Percentiles rank a stretch among this genome's conserved stretches.
Evolutionary conservation across 2,888 invertebrate genomes (phyloP).

Genomic region (Tetanocera ferruginea): DNA sequence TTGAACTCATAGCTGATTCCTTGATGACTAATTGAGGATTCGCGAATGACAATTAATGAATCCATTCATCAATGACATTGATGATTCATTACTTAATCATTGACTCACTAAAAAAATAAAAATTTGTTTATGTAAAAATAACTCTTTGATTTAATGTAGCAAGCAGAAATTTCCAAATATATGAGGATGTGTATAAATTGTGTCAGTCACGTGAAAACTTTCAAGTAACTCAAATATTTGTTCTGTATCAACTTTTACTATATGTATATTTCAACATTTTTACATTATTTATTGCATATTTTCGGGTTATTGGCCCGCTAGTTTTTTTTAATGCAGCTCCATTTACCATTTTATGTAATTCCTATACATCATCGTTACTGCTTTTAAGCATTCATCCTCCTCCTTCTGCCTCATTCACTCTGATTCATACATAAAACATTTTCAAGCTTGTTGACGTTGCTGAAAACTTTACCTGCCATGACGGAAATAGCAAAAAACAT

Average conservation of each 20-base stretch:
- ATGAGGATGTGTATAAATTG: no score
- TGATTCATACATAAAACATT: conserved; percentile 29
- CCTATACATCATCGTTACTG: neutral
- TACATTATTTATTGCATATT: conserved; percentile 3
- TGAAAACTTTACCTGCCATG: neutral
- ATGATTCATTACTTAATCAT: no score
- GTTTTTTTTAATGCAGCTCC: neutral
- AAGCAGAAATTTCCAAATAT: no score
- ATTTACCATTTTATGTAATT: conserved; percentile 1
- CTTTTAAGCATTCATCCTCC: neutral
- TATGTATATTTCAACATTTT: neutral
- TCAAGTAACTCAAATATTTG: no score
- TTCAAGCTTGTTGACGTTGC: conserved; percentile 7
- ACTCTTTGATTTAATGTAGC: no score
- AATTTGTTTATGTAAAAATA: no score
- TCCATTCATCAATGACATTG: no score
- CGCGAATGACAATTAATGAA: no score
- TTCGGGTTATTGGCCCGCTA: conserved; percentile 4
- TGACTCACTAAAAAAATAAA: no score
- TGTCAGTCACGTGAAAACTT: no score
- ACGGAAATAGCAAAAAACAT: conserved; percentile 7
- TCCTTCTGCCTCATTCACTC: neutral
- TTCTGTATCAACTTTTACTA: neutral
- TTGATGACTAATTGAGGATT: no score
- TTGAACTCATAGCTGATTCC: no score